phyloP scores from a whole-genome alignment of 2,113 vertebrate species.

The Zosterops japonicus region DNA sequence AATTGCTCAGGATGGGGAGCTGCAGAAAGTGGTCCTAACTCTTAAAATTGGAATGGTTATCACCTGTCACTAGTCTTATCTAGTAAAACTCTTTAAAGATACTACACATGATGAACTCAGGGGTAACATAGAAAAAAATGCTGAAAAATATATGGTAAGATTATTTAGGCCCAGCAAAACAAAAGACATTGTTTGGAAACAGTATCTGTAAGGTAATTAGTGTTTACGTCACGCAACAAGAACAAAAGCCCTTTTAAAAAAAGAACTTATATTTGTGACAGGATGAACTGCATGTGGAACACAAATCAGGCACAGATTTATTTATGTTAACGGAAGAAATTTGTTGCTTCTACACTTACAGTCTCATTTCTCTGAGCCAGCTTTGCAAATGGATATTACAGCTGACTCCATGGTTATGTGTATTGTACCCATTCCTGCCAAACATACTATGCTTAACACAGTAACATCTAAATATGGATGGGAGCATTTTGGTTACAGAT shows the following conservation, averaged over 20 bases:
- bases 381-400: not conserved
- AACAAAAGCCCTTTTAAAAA: not conserved
- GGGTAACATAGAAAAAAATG: not conserved
- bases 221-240: not conserved
- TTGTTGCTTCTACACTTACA: not conserved
- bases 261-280: not conserved
- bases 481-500: not conserved
- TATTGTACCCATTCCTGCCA: not conserved
- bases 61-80: not conserved
- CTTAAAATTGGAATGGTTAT: not conserved
- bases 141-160: not conserved
- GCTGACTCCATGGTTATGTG: not conserved
- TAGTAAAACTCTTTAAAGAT: not conserved
- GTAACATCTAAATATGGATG: rapidly evolving
- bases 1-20: not conserved
- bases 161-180: not conserved
- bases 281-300: not conserved
- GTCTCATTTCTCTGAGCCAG: not conserved
- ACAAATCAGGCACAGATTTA: not conserved
- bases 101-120: not conserved
- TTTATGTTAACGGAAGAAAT: slow-evolving; percentile 12
- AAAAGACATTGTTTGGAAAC: not conserved
- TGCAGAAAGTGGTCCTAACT: not conserved
- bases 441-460: not conserved
- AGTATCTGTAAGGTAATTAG: not conserved